These are phyloP conservation scores for Chrysocyon brachyurus DNA, from an alignment of 2,797 vertebrate species.

Conservation along the genomic window DNA sequence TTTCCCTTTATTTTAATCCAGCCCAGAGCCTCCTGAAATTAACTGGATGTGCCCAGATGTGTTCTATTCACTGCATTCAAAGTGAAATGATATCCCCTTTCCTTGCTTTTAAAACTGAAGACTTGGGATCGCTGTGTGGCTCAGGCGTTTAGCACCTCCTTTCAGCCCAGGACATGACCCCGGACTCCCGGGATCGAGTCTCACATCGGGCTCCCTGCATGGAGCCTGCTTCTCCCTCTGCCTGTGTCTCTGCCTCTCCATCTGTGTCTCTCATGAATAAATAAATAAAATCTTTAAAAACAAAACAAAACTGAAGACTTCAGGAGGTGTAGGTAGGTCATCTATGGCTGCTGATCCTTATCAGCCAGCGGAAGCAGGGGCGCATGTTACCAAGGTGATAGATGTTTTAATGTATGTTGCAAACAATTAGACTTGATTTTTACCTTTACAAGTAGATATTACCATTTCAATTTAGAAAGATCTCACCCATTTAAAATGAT, in stretches of 20 bases:
- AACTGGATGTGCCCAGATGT: not conserved
- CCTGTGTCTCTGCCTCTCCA: too few relatives aligned
- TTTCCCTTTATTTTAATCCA: conserved; percentile 53
- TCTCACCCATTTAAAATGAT: not conserved
- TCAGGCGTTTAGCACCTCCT: too few relatives aligned
- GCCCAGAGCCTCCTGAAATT: not conserved
- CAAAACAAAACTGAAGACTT: not conserved
- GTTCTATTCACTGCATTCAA: not conserved
- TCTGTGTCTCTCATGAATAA: too few relatives aligned
- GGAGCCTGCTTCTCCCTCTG: too few relatives aligned
- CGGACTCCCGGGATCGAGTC: too few relatives aligned
- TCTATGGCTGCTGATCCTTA: not conserved
- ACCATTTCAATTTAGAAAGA: not conserved
- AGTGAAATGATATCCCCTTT: not conserved
- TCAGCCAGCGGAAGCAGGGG: not conserved
- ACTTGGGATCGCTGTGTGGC: not conserved
- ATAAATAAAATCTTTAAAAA: too few relatives aligned
- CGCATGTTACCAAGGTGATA: not conserved
- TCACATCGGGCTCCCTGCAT: too few relatives aligned
- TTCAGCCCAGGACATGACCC: too few relatives aligned
- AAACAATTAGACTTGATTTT: conserved; percentile 38
- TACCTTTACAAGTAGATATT: conserved; percentile 23
- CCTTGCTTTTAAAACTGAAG: conserved; percentile 3
- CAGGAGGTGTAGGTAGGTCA: not conserved
- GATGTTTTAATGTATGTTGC: not conserved